Evolutionary conservation across 2,888 invertebrate genomes (phyloP).

Genomic region (Tetranychus truncatus): DNA sequence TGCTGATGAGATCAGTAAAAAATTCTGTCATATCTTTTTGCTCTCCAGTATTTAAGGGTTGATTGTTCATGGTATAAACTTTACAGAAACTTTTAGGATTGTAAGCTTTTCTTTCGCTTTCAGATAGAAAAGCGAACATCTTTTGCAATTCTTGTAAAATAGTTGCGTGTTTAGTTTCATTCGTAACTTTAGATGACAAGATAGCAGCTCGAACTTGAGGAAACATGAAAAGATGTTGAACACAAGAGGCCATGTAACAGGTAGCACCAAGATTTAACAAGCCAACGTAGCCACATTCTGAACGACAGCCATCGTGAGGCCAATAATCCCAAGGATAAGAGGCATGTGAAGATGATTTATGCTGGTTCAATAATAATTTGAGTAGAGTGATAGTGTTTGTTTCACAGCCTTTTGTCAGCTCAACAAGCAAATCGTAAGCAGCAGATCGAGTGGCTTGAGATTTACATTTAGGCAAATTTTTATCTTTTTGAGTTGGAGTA

Average conservation of each 20-base stretch:
- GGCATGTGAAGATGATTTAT: slow-evolving; percentile 49
- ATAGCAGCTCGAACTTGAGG: slow-evolving; percentile 73
- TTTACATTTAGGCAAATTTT: slow-evolving; percentile 80
- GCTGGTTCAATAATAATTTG: slow-evolving; percentile 61
- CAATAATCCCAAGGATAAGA: slow-evolving; percentile 93
- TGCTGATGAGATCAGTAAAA: slow-evolving; percentile 85
- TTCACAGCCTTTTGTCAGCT: slow-evolving; percentile 61
- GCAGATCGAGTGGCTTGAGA: slow-evolving; percentile 67
- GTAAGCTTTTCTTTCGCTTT: slow-evolving; percentile 84
- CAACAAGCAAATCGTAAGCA: slow-evolving; percentile 73
- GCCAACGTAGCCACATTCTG: slow-evolving; percentile 84
- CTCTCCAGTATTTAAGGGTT: slow-evolving; percentile 82
- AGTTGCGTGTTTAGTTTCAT: slow-evolving; percentile 51
- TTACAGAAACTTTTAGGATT: slow-evolving; percentile 87
- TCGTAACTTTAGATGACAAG: slow-evolving; percentile 46
- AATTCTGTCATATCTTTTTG: slow-evolving; percentile 98
- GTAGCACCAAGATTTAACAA: slow-evolving; percentile 86
- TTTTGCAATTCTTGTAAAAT: slow-evolving; percentile 70
- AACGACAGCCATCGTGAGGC: slow-evolving; percentile 85
- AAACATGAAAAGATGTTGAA: slow-evolving; percentile 95
- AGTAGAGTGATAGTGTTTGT: slow-evolving; percentile 69
- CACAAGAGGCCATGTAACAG: slow-evolving; percentile 91
- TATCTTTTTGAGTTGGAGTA: slow-evolving; percentile 59
- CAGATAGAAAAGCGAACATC: slow-evolving; percentile 85
- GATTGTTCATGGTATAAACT: slow-evolving; percentile 91